Evolutionary conservation across 2,888 invertebrate genomes (phyloP).

Genomic region (Agrochola macilenta): DNA sequence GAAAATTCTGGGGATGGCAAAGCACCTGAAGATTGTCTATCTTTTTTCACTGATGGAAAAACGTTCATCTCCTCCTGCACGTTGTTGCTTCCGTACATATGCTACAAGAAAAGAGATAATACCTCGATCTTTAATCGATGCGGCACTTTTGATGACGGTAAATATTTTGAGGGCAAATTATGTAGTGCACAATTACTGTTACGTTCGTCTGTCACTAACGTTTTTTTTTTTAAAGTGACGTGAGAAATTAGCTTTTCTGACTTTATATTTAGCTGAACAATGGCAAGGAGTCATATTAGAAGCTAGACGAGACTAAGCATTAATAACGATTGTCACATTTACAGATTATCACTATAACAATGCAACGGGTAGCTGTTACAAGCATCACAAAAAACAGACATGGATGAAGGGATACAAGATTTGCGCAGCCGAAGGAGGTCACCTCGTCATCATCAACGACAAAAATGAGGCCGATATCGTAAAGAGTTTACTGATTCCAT

Average conservation of each 20-base stretch:
- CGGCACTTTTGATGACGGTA: slow-evolving; percentile 19
- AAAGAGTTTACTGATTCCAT: neutral
- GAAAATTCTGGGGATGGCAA: neutral
- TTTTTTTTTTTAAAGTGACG: no score
- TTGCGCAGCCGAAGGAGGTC: slow-evolving; percentile 28
- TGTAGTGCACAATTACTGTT: no score
- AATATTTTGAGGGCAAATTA: no score
- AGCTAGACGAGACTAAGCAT: neutral
- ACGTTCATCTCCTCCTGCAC: slow-evolving; percentile 9
- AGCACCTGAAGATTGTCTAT: neutral
- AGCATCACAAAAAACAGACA: neutral
- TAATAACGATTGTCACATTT: neutral
- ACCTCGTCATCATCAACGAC: slow-evolving; percentile 30
- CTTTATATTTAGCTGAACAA: neutral
- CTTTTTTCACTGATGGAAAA: neutral
- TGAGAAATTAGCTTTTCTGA: no score
- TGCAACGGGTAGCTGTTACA: slow-evolving; percentile 41
- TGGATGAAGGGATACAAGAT: no score
- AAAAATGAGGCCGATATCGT: slow-evolving; percentile 8
- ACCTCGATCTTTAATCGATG: slow-evolving; percentile 5
- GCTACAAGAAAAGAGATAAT: slow-evolving; percentile 29
- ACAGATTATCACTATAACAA: neutral
- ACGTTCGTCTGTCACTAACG: no score
- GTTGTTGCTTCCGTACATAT: slow-evolving; percentile 8
- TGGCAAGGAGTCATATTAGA: neutral